Conservation (phyloP, 2,888 invertebrate species). For the Anorthoa munda region DNA sequence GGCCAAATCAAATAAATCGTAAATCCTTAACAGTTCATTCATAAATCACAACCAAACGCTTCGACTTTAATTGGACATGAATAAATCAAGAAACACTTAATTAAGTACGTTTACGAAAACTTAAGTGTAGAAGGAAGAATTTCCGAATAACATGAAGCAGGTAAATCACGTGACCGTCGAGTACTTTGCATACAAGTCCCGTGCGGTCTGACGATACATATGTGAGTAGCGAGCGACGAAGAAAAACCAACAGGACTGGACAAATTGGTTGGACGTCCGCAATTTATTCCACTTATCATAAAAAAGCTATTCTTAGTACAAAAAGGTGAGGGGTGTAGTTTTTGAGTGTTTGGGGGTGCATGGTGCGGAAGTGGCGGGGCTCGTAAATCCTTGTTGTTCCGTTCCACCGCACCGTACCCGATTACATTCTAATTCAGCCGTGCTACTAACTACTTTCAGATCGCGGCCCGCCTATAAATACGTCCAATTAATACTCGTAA, state of each 20-base stretch:
- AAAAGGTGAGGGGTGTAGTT: slow-evolving; percentile 72
- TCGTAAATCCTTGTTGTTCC: slow-evolving; percentile 77
- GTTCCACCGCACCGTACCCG: slow-evolving; percentile 71
- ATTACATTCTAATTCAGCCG: slow-evolving; percentile 76
- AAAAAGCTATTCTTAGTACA: slow-evolving; percentile 69
- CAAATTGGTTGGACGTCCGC: slow-evolving; percentile 63
- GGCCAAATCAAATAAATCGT: slow-evolving; percentile 52
- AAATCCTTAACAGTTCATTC: slow-evolving; percentile 47
- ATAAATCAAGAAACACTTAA: slow-evolving; percentile 61
- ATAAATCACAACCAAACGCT: slow-evolving; percentile 55
- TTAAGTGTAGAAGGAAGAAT: slow-evolving; percentile 39
- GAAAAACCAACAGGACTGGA: slow-evolving; percentile 59
- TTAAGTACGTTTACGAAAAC: slow-evolving; percentile 52
- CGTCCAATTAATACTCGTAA: slow-evolving; percentile 70
- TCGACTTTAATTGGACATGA: slow-evolving; percentile 61
- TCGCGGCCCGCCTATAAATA: slow-evolving; percentile 67
- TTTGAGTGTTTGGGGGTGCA: slow-evolving; percentile 76
- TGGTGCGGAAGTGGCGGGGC: slow-evolving; percentile 72
- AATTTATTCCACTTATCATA: slow-evolving; percentile 71
- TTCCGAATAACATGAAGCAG: slow-evolving; percentile 42
- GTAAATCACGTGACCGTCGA: slow-evolving; percentile 30
- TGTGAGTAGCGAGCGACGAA: slow-evolving; percentile 44
- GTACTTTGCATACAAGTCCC: slow-evolving; percentile 51
- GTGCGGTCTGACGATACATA: slow-evolving; percentile 42
- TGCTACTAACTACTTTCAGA: slow-evolving; percentile 59